Base-by-base conservation (phyloP, 92 coral and sea anemone genomes). In the Palythoa grandiflora region DNA sequence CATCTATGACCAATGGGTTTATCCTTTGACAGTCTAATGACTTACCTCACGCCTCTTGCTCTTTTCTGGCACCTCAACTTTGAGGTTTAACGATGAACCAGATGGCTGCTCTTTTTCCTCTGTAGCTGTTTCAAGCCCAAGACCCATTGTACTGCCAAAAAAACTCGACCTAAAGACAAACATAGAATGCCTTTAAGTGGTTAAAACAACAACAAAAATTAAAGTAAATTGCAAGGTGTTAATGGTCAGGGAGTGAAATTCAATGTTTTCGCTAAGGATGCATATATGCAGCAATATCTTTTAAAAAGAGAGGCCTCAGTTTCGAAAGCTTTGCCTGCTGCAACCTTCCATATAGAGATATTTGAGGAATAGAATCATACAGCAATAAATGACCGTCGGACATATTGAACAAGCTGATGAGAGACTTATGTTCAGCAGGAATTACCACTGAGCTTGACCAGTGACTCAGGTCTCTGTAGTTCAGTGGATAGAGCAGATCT, bases 1-100 rank as follows among this genome's bases (percentile, higher is more conserved):
- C 11, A 6, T 51, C 8, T 6, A 51, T 6, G 55, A 51, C 8
- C 55, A 51, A 51, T 51, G 54, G 16, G n/a, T 28, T 28, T 57
- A 3, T 7, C n/a, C 17, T 14, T 8, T 37, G 6, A 21, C 8
- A 5, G 9, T 5, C 16, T 15, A 57, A 9, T 9, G 9, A 91
- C 94, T 74, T 40, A 95, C 98, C 89, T 92, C 89, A 88, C 88
- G 90, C 83, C 98, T 73, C 63, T 89, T 90, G 9, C 78, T 73
- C 61, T 93, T 84, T 60, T 93, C 96, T 6, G 96, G 98, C 19
- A 95, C 98, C 88, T 95, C 98, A 60, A 95, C 98, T 78, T 95
- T 95, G 1, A 95, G 93, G 37, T 93, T 94, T 2, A 84, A 87
- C 35, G 92, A 91, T 35, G 98, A 91, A 15, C 93, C 92, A 59